These are phyloP conservation scores for Pogonocherus hispidulus DNA, from an alignment of 2,888 invertebrate species.

Conservation along the genomic window DNA sequence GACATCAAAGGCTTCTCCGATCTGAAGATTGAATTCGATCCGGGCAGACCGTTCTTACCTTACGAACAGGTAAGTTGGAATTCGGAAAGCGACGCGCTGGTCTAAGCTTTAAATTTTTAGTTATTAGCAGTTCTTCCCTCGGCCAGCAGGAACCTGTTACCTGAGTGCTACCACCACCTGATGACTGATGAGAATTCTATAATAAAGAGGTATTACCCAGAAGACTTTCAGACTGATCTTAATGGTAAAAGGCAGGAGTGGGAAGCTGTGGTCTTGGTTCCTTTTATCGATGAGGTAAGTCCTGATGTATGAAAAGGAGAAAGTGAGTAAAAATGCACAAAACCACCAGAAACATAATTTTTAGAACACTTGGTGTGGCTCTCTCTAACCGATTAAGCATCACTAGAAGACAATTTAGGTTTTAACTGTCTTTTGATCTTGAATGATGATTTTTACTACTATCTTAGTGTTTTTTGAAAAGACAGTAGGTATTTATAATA, in stretches of 20 bases:
- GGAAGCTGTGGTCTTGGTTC: constrained; percentile 95
- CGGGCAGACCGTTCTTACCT: constrained; percentile 91
- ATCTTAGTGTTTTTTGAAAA: too few species aligned
- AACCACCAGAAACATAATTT: too few species aligned
- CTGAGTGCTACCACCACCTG: constrained; percentile 81
- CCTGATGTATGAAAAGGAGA: background rate
- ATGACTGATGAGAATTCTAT: constrained; percentile 85
- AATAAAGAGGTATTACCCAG: constrained; percentile 92
- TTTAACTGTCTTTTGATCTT: too few species aligned
- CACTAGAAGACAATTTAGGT: too few species aligned
- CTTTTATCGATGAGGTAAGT: constrained; percentile 88
- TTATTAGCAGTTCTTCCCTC: constrained; percentile 89
- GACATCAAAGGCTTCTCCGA: constrained; percentile 87
- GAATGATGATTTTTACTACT: too few species aligned
- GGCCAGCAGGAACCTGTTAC: constrained; percentile 85
- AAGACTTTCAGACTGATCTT: constrained; percentile 91
- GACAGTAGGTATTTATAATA: too few species aligned
- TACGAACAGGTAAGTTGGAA: constrained; percentile 81
- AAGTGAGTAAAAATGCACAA: too few species aligned
- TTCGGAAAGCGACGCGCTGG: background rate
- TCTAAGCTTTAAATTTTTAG: constrained; percentile 66
- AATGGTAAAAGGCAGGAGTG: constrained; percentile 97
- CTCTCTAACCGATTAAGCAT: too few species aligned
- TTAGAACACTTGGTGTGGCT: too few species aligned
- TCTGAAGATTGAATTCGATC: constrained; percentile 82